phyloP scores from a whole-genome alignment of 2,113 vertebrate species.

The Oenanthe melanoleuca region DNA sequence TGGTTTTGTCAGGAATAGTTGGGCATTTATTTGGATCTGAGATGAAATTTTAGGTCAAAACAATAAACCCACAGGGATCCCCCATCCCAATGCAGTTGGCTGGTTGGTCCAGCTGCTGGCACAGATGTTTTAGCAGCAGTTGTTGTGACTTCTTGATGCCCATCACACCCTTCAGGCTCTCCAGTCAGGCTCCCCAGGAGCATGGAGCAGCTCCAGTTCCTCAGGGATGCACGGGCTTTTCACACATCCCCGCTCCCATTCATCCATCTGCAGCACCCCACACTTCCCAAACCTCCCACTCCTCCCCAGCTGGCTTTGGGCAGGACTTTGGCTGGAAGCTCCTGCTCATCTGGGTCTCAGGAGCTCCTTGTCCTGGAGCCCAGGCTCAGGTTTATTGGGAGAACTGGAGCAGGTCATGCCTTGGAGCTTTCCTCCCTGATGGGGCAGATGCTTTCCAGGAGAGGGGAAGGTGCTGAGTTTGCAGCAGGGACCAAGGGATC shows the following conservation, averaged over 20 bases:
- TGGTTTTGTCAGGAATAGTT: not conserved
- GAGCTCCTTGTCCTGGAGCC: not conserved
- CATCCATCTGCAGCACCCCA: not conserved
- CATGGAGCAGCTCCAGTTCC: not conserved
- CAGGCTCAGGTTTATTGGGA: not conserved
- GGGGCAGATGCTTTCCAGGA: not conserved
- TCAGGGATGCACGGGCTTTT: rapidly evolving
- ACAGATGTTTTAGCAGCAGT: not conserved
- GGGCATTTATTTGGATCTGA: not conserved
- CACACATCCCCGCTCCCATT: rapidly evolving
- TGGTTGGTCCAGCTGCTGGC: not conserved
- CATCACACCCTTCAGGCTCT: not conserved
- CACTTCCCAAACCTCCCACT: not conserved
- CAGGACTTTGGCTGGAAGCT: not conserved
- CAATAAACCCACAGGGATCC: not conserved
- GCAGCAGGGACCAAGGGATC: not conserved
- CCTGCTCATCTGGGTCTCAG: not conserved
- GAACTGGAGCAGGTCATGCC: not conserved
- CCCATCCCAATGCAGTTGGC: rapidly evolving
- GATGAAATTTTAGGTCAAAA: not conserved
- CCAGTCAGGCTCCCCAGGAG: rapidly evolving
- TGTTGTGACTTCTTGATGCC: not conserved
- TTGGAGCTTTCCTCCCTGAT: not conserved
- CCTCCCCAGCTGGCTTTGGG: not conserved
- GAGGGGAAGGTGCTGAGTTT: not conserved